These are phyloP conservation scores for Hassar affinis DNA, from an alignment of 2,113 vertebrate genomes.

Conservation along the genomic window DNA sequence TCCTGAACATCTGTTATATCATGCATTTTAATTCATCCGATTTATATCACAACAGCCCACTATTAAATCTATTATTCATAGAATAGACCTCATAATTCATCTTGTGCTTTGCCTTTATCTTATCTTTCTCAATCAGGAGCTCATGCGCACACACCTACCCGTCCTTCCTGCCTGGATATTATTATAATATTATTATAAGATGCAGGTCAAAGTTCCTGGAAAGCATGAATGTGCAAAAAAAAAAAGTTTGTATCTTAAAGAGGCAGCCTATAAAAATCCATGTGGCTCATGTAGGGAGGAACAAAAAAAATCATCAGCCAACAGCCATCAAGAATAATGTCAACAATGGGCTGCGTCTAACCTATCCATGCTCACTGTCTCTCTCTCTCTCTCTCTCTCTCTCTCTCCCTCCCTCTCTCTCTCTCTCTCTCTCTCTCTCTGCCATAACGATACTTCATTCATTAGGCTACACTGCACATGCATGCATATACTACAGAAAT, in stretches of 20 bases:
- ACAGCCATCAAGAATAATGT: conserved; percentile 55
- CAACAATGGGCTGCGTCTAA: conserved; percentile 54
- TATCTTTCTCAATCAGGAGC: background rate
- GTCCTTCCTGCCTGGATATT: conserved; percentile 1
- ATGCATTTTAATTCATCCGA: background rate
- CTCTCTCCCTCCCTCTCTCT: conserved; percentile 41
- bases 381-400: conserved; percentile 27
- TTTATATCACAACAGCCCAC: background rate
- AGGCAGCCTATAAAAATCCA: conserved; percentile 56
- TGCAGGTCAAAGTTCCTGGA: conserved; percentile 55
- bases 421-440: conserved; percentile 42
- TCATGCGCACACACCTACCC: background rate
- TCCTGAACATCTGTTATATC: background rate
- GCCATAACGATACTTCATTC: conserved; percentile 51
- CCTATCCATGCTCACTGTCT: conserved; percentile 47
- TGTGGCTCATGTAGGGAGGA: conserved; percentile 40
- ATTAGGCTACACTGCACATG: conserved; percentile 45
- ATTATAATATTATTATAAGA: conserved; percentile 16
- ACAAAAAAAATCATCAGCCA: conserved; percentile 52
- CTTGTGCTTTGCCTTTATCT: background rate
- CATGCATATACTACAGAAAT: conserved; percentile 25
- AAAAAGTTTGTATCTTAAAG: conserved; percentile 56
- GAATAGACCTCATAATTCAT: no score
- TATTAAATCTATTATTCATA: no score
- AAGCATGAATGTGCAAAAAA: conserved; percentile 56